A percentile compares a stretch with the other conserved stretches of the same genome.
Conservation (phyloP, 2,797 vertebrate genomes). For the Luscinia megarhynchos region DNA sequence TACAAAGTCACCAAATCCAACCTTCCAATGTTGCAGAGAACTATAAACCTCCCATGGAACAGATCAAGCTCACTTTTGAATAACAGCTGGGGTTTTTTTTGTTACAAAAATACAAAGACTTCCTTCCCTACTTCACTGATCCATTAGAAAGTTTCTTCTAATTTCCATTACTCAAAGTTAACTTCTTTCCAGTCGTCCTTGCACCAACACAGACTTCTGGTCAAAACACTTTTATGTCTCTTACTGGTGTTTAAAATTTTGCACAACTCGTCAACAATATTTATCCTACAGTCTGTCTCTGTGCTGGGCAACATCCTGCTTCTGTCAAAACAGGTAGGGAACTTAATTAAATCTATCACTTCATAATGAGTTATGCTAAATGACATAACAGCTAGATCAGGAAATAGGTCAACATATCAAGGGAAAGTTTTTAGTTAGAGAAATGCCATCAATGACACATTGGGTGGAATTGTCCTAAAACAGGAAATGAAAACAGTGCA, state of each 20-base stretch:
- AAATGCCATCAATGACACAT: neutral
- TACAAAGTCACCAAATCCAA: neutral
- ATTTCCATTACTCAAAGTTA: neutral
- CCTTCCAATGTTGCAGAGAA: neutral
- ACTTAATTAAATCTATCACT: neutral
- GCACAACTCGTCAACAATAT: neutral
- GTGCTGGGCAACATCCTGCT: neutral
- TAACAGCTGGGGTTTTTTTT: neutral
- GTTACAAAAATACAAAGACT: neutral
- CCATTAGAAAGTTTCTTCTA: neutral
- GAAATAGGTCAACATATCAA: neutral
- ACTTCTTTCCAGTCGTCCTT: neutral
- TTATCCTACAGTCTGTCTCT: neutral
- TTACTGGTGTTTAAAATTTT: neutral
- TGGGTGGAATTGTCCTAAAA: neutral
- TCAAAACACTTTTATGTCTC: neutral
- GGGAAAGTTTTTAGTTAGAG: neutral
- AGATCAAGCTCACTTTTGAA: neutral
- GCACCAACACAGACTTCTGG: neutral
- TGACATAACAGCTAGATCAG: neutral
- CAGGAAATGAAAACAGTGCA: neutral
- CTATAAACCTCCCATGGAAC: neutral
- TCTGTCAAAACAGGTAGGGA: neutral
- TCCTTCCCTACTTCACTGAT: neutral
- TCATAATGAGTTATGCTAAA: neutral